These are phyloP conservation scores for Ptychochromis oligacanthus DNA, from an alignment of 2,113 vertebrate genomes.

Conservation along the genomic window DNA sequence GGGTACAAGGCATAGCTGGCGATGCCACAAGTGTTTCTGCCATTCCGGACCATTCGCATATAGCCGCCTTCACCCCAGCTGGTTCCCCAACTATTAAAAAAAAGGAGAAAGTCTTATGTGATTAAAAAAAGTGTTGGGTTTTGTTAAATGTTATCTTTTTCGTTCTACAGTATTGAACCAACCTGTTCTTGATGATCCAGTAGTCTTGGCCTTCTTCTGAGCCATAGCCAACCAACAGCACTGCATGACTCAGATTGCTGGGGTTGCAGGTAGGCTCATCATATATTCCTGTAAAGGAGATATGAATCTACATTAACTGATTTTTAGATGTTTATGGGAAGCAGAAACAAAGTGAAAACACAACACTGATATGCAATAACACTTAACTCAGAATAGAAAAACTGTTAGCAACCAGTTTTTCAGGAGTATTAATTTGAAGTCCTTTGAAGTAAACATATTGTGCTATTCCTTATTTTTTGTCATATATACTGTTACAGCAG, in stretches of 20 bases:
- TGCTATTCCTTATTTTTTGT: background rate
- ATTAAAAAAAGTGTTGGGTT: background rate
- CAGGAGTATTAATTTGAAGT: background rate
- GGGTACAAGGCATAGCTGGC: slow-evolving; percentile 82
- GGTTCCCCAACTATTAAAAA: slow-evolving; percentile 75
- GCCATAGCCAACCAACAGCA: slow-evolving; percentile 80
- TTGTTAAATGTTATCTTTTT: background rate
- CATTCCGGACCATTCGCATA: slow-evolving; percentile 77
- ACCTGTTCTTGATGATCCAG: slow-evolving; percentile 86
- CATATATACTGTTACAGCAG: background rate
- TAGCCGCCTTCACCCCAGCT: slow-evolving; percentile 82
- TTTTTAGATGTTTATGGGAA: background rate
- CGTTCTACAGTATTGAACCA: background rate
- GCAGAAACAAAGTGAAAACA: background rate
- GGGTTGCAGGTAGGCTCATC: slow-evolving; percentile 77
- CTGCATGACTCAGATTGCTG: slow-evolving; percentile 79
- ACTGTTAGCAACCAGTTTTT: background rate
- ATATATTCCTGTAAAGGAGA: slow-evolving; percentile 75
- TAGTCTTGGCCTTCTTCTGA: slow-evolving; percentile 78
- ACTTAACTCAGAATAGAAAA: background rate
- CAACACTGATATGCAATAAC: background rate
- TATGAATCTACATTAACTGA: background rate
- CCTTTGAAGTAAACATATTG: background rate
- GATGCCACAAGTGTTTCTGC: slow-evolving; percentile 79
- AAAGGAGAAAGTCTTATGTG: background rate